Evolutionary conservation across 1,140 invertebrate genomes (phyloP).

Genomic region (Bilobella aurantiaca): DNA sequence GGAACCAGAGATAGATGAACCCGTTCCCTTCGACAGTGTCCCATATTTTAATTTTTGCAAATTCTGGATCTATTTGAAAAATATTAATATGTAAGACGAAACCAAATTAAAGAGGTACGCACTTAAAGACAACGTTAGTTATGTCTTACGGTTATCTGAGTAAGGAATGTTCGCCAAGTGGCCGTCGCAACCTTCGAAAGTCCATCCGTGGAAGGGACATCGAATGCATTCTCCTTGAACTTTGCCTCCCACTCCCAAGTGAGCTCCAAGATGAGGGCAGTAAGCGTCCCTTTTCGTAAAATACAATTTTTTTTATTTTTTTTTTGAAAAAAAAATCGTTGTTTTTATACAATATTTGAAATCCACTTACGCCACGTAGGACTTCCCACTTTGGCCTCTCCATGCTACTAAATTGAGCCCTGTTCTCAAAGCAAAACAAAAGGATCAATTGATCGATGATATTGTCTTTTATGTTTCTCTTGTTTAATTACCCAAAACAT

Average conservation of each 20-base stretch:
- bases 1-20: constrained; percentile 74
- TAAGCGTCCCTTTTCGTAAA: constrained; percentile 48
- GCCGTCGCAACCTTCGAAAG: constrained; percentile 47
- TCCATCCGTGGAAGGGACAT: constrained; percentile 54
- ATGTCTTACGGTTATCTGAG: constrained; percentile 41
- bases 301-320: neutral
- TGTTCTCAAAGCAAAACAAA: too few relatives aligned
- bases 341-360: neutral
- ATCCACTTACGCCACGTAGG: constrained; percentile 39
- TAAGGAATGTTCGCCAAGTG: constrained; percentile 47
- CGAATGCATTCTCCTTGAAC: constrained; percentile 46
- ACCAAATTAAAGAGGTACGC: too few relatives aligned
- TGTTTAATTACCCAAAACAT: constrained; percentile 16
- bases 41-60: constrained; percentile 55
- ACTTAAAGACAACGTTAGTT: too few relatives aligned
- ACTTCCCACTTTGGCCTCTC: constrained; percentile 41
- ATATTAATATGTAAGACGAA: neutral
- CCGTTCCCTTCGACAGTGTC: constrained; percentile 55
- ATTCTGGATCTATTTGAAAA: constrained; percentile 34
- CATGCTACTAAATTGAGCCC: constrained; percentile 47
- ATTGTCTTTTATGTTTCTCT: neutral
- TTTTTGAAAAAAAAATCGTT: neutral
- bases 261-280: constrained; percentile 51
- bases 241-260: constrained; percentile 46
- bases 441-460: neutral